These are phyloP conservation scores for Trachelus stipa DNA, from an alignment of 2,888 invertebrate species.

Conservation along the genomic window DNA sequence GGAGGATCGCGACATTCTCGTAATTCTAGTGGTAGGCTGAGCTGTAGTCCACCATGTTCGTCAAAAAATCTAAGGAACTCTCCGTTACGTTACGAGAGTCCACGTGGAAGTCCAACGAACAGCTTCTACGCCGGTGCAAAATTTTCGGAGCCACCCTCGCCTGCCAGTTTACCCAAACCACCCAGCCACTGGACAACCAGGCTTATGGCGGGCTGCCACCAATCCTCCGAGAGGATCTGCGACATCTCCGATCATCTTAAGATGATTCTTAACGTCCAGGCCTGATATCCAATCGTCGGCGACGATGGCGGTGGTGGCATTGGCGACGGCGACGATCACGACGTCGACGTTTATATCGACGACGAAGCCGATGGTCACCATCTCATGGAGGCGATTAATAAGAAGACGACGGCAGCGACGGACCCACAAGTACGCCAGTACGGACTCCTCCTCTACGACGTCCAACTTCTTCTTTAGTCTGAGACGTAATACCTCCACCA, in stretches of 20 bases:
- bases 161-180: constrained; percentile 82
- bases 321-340: background rate
- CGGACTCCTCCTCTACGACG: constrained; percentile 20
- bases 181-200: constrained; percentile 79
- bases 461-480: constrained; percentile 31
- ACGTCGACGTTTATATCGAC: constrained; percentile 17
- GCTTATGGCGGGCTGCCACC: constrained; percentile 40
- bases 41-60: constrained; percentile 53
- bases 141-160: constrained; percentile 85
- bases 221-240: constrained; percentile 45
- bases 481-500: background rate
- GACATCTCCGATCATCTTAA: constrained; percentile 57
- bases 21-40: constrained; percentile 40
- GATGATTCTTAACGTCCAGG: constrained; percentile 61
- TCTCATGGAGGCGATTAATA: background rate
- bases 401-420: background rate
- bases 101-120: constrained; percentile 60
- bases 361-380: constrained; percentile 5
- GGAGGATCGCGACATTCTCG: constrained; percentile 34
- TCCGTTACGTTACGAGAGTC: constrained; percentile 50
- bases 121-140: constrained; percentile 77
- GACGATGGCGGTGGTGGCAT: background rate
- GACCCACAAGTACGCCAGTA: background rate
- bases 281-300: constrained; percentile 50
- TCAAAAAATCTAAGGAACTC: constrained; percentile 48